A percentile compares a stretch with the other conserved stretches of the same genome.
Conservation (phyloP, 2,888 invertebrate species). For the Melangyna quadrimaculata region DNA sequence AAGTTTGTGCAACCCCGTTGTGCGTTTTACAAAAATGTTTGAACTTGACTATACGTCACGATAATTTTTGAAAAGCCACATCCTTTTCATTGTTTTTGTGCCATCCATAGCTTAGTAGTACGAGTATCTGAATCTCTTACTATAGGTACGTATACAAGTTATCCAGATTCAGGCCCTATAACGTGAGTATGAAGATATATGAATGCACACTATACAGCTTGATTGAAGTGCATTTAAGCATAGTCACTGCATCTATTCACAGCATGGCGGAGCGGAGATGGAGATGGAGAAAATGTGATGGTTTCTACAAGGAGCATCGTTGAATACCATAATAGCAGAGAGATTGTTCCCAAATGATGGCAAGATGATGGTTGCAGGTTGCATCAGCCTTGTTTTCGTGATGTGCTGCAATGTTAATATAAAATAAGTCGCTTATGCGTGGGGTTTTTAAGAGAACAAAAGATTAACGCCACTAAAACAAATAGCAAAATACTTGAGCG, state of each 20-base stretch:
- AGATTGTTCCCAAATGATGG: constrained; percentile 23
- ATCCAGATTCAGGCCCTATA: background rate
- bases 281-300: background rate
- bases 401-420: background rate
- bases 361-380: too few relatives aligned
- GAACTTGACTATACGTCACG: background rate
- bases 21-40: background rate
- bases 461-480: constrained; percentile 10
- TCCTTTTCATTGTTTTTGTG: constrained; percentile 6
- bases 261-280: too few relatives aligned
- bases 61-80: constrained; percentile 20
- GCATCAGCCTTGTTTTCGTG: too few relatives aligned
- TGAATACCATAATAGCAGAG: background rate
- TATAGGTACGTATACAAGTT: too few relatives aligned
- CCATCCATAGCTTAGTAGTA: too few relatives aligned
- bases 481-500: background rate
- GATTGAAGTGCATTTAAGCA: constrained; percentile 21
- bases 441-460: background rate
- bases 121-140: background rate
- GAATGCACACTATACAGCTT: background rate
- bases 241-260: constrained; percentile 20
- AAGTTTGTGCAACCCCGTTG: background rate
- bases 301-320: background rate
- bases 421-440: background rate
- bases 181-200: background rate